Percentiles rank a stretch among this genome's conserved stretches.
These are phyloP conservation scores for Chlorops oryzae DNA, from an alignment of 1,140 invertebrate genomes.

Conservation along the genomic window DNA sequence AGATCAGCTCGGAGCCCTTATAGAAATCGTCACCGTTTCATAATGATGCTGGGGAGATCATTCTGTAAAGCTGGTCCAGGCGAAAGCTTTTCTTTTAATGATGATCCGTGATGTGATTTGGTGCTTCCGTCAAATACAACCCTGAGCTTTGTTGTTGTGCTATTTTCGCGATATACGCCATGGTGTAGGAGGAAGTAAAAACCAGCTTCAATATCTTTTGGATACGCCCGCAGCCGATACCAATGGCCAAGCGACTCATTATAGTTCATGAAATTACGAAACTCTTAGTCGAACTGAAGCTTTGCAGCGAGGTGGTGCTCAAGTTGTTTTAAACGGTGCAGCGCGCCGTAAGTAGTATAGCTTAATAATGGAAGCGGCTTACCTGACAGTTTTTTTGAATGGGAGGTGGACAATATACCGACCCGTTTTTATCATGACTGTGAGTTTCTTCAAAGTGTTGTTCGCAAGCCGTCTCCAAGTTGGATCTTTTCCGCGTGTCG, in stretches of 20 bases:
- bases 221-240: not conserved
- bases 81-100: constrained; percentile 2
- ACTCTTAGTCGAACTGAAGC: not conserved
- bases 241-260: not conserved
- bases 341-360: constrained; percentile 1
- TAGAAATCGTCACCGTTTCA: constrained; percentile 1
- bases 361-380: not conserved
- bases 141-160: constrained; percentile 3
- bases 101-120: too few relatives aligned
- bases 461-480: too few relatives aligned
- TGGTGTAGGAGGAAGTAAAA: constrained; percentile 4
- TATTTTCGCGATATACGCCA: constrained; percentile 4
- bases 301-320: not conserved
- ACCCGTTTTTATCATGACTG: too few relatives aligned
- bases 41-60: constrained; percentile 4
- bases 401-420: too few relatives aligned
- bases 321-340: not conserved
- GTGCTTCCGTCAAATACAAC: not conserved
- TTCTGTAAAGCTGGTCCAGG: not conserved
- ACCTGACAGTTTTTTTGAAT: too few relatives aligned
- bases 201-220: not conserved
- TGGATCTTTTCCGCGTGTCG: too few relatives aligned
- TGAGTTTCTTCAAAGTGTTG: too few relatives aligned
- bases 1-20: constrained; percentile 1
- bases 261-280: constrained; percentile 1